Evolutionary conservation across 2,113 vertebrate genomes (phyloP), one percentile per base, ranked within the genome.

Genomic region (Larimichthys polyactis): DNA sequence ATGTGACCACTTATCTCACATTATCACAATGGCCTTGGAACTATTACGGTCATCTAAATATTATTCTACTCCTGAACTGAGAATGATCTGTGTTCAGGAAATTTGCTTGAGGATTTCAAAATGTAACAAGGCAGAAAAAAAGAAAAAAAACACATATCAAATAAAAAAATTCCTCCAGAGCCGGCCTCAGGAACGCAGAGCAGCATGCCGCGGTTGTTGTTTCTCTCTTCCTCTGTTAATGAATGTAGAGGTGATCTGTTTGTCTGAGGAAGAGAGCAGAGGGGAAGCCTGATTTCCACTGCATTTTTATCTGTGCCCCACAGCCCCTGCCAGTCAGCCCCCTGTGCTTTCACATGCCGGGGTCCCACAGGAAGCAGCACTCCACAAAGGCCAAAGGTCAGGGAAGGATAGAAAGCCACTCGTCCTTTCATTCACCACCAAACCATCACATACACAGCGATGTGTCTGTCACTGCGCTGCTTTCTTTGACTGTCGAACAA

Each of bases 251-350:
- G 82, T 91, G 91, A 91, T 90, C 74, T 89, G 89, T 94, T 91
- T 93, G 89, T 92, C 85, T 72, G 89, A 93, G 93, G 93, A 91
- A 93, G 90, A 90, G 90, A 92, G 86, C 81, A 79, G 88, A 92
- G 81, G 91, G 92, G 90, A 94, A 94, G 92, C 86, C 83, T 90
- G 91, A 92, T 94, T 95, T 95, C 94, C 94, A 95, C 90, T 90
- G 17, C 81, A 72, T 92, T 94, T 24, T 94, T 94, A 95, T 94
- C 94, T 94, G 90, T 60, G 78, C 80, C 82, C 84, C 71, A 64
- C 93, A 94, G 91, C 82, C 91, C 70, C 71, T 74, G 87, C 87
- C 90, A 88, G 91, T 74, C 79, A 87, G 84, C 78, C 78, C 75
- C 66, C 54, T 79, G 88, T 70, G 90, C 88, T 88, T 89, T 89